Evolutionary conservation across 2,888 invertebrate genomes (phyloP), one percentile per base, ranked within the genome.

Genomic region (Cerastis leucographa): DNA sequence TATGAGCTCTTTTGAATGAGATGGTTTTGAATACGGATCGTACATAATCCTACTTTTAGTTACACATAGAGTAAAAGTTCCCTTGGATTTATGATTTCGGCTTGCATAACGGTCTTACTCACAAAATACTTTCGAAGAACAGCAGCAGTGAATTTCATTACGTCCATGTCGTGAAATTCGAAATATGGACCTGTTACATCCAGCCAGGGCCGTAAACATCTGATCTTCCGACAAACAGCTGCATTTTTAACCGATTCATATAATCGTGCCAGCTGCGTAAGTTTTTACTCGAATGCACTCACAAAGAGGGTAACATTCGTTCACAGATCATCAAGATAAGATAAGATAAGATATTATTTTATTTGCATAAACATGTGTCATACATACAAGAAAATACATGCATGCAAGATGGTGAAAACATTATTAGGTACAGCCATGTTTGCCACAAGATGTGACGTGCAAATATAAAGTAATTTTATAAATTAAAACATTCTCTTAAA

Each of bases 241-340:
- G 22, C 35, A n/a, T 35, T 44, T 69, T 19, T 29, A 51, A 71
- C 25, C 25, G 35, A 42, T 66, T 65, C 35, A 65, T 46, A 17
- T n/a, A n/a, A 12, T 59, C 22, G 42, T 42, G n/a, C 7, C 71
- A 68, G 44, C 59, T 61, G 67, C 25, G 46, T 65, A 54, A 56
- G 68, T 72, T 61, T 72, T 54, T 56, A 72, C n/a, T 71, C 49
- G 54, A 85, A 54, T 74, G 73, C 71, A 51, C 69, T 69, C 49
- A 75, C 71, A 70, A 59, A 46, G 56, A 72, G 78, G 75, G 70
- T 74, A 70, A 25, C 64, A 51, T 64, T 19, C 42, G 66, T 77
- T 85, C 73, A 80, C 76, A 85, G 71, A 65, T 71, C 70, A 85
- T 70, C 68, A 66, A 74, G n/a, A n/a, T n/a, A n/a, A n/a, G n/a